A percentile compares a stretch with the other conserved stretches of the same genome.
These are phyloP conservation scores for Caenorhabditis sulstoni DNA, from an alignment of 2,888 invertebrate genomes.

Conservation along the genomic window DNA sequence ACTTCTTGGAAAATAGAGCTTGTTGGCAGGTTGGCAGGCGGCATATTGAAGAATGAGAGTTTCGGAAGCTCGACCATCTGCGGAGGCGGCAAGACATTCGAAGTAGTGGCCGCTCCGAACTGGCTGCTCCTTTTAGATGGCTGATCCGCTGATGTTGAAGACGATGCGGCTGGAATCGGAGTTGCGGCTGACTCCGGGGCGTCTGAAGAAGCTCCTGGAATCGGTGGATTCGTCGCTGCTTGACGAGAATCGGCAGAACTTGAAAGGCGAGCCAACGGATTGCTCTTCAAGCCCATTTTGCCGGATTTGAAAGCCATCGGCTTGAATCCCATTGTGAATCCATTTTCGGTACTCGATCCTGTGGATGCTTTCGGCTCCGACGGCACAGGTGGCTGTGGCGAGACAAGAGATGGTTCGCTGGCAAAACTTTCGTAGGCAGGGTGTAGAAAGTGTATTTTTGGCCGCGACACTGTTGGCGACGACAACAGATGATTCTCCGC, in stretches of 20 bases:
- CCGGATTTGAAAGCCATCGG: constrained; percentile 38
- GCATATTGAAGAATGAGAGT: constrained; percentile 35
- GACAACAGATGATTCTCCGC: neutral
- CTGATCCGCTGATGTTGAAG: neutral
- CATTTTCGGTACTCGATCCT: constrained; percentile 13
- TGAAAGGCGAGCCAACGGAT: neutral
- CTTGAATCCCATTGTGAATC: constrained; percentile 26
- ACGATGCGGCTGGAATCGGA: neutral
- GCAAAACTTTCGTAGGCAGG: constrained; percentile 34
- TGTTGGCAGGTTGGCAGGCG: neutral
- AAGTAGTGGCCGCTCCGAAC: constrained; percentile 21
- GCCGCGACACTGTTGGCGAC: constrained; percentile 10
- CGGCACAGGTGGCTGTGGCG: constrained; percentile 16
- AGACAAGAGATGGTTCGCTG: constrained; percentile 7
- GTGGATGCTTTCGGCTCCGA: neutral
- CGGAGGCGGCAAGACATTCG: constrained; percentile 31
- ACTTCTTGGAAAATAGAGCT: constrained; percentile 6
- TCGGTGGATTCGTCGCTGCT: neutral
- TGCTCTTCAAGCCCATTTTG: constrained; percentile 3
- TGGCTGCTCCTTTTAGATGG: constrained; percentile 16
- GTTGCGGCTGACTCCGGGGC: neutral
- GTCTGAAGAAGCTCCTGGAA: neutral
- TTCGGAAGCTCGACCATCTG: constrained; percentile 44
- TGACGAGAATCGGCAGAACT: neutral
- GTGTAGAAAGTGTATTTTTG: constrained; percentile 38